Evolutionary conservation across 2,113 vertebrate species (phyloP).

Genomic region (Lophotis ruficrista): DNA sequence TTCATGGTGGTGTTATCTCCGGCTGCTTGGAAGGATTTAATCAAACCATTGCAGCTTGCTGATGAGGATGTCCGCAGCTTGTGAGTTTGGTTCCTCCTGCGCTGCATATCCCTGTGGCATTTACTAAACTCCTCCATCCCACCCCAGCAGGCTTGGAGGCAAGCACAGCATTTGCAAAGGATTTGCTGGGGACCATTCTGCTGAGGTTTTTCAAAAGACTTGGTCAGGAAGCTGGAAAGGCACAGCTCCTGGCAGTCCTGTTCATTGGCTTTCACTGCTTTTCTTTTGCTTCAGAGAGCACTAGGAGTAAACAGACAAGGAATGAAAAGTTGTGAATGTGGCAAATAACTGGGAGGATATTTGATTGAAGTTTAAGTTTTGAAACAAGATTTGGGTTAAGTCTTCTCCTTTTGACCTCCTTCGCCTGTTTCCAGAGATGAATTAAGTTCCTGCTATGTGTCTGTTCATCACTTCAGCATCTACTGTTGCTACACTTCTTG

Average conservation of each 20-base stretch:
- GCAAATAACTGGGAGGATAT: background rate
- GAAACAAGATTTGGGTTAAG: background rate
- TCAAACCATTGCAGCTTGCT: background rate
- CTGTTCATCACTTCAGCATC: background rate
- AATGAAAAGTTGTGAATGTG: background rate
- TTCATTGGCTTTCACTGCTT: background rate
- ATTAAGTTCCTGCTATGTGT: background rate
- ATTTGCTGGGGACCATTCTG: background rate
- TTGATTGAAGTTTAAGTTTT: background rate
- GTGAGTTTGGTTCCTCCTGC: background rate
- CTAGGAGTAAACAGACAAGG: background rate
- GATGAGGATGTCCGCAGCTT: background rate
- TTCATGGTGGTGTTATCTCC: background rate
- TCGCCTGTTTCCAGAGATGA: background rate
- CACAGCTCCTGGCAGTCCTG: background rate
- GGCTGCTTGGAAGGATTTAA: slow-evolving; percentile 34
- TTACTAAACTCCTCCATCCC: background rate
- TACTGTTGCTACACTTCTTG: background rate
- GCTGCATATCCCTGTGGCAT: background rate
- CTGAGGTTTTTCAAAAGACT: background rate
- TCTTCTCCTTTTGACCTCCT: background rate
- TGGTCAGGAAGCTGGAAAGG: background rate
- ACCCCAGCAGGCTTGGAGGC: background rate
- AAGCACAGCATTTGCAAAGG: background rate
- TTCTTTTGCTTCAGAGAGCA: background rate